Evolutionary conservation across 2,888 invertebrate species (phyloP).

Genomic region (Drosophila maculinotata): DNA sequence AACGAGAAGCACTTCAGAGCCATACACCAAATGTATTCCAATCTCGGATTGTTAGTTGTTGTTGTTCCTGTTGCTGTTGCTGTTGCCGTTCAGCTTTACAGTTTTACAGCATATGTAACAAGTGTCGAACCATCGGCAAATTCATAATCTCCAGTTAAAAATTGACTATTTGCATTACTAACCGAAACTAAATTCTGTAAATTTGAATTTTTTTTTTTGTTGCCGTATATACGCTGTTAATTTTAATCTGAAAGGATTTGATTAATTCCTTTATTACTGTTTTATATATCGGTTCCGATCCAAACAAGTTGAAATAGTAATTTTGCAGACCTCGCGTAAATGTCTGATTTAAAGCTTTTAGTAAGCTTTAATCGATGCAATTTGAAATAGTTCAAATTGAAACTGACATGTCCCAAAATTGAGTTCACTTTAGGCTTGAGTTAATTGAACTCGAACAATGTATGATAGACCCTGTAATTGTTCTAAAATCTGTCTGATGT

Average conservation of each 20-base stretch:
- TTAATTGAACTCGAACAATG: too few species aligned
- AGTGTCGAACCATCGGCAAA: constrained; percentile 46
- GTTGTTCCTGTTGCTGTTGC: background rate
- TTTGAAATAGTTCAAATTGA: too few species aligned
- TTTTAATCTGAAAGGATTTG: background rate
- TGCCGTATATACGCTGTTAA: background rate
- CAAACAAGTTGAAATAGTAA: too few species aligned
- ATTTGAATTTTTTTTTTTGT: background rate
- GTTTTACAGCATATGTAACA: constrained; percentile 26
- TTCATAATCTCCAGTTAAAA: constrained; percentile 49
- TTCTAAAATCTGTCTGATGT: too few species aligned
- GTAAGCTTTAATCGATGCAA: too few species aligned
- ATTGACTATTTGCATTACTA: constrained; percentile 15
- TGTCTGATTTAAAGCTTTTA: too few species aligned
- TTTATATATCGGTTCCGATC: too few species aligned
- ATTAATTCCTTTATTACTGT: too few species aligned
- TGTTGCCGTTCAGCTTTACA: background rate
- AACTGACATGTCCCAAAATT: too few species aligned
- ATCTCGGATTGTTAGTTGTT: background rate
- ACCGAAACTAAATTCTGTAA: background rate
- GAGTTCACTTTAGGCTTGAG: too few species aligned
- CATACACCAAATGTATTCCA: constrained; percentile 5
- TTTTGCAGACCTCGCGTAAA: too few species aligned
- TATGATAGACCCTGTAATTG: too few species aligned
- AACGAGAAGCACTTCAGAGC: constrained; percentile 25